phyloP scores from a whole-genome alignment of 2,113 vertebrate species.

The Etheostoma spectabile region DNA sequence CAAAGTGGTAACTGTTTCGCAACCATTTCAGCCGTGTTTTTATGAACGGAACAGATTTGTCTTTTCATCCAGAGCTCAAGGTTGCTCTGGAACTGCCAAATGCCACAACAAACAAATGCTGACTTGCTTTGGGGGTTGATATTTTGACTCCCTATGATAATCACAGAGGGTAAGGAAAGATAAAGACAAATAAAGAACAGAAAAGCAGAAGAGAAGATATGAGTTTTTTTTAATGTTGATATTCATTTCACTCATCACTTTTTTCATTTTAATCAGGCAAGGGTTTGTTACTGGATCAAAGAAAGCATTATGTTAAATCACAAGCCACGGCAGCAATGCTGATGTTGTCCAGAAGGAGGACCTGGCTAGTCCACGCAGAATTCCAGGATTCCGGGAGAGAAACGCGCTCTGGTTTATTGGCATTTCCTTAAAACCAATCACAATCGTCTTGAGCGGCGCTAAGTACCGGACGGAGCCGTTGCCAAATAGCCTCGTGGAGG shows the following conservation, averaged over 20 bases:
- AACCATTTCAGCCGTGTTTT: conserved; percentile 28
- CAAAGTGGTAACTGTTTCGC: conserved; percentile 30
- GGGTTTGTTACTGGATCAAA: not conserved
- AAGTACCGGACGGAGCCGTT: too few relatives aligned
- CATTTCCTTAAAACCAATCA: too few relatives aligned
- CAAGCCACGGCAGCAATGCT: too few relatives aligned
- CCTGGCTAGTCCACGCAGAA: too few relatives aligned
- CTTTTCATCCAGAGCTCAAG: conserved; percentile 22
- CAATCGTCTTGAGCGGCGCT: too few relatives aligned
- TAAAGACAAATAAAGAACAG: not conserved
- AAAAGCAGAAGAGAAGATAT: not conserved
- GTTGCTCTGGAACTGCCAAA: conserved; percentile 46
- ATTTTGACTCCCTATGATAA: not conserved
- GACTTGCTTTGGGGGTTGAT: not conserved
- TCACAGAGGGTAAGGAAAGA: conserved; percentile 5
- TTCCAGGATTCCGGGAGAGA: too few relatives aligned
- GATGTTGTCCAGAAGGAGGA: too few relatives aligned
- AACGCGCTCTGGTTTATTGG: too few relatives aligned
- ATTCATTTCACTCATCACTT: not conserved
- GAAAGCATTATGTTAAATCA: not conserved
- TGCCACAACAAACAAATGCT: conserved; percentile 16
- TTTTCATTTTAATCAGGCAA: not conserved
- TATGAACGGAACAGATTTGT: conserved; percentile 16
- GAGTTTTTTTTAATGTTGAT: not conserved
- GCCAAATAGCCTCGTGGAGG: too few relatives aligned